These are phyloP conservation scores for Bursaphelenchus okinawaensis DNA, from an alignment of 2,888 invertebrate genomes.

Conservation along the genomic window DNA sequence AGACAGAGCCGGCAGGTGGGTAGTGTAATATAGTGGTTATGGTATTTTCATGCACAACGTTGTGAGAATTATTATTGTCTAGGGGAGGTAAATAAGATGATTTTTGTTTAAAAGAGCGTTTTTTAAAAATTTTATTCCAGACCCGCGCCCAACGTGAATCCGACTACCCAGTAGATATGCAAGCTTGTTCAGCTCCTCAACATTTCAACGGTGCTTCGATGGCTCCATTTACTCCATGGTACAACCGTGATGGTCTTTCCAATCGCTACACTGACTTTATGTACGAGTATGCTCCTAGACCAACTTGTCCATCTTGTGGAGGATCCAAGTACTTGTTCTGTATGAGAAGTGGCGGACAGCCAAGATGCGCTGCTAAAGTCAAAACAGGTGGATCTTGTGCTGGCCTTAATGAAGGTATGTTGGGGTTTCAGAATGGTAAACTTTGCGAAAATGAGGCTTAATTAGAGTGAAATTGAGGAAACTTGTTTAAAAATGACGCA, in stretches of 20 bases:
- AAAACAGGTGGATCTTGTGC: conserved; percentile 44
- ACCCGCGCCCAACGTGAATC: conserved; percentile 35
- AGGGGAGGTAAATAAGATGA: too few species aligned
- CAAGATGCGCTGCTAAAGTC: conserved; percentile 47
- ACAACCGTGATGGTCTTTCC: conserved; percentile 44
- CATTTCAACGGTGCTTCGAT: conserved; percentile 31
- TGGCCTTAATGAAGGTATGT: conserved; percentile 31
- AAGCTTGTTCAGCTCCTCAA: background rate
- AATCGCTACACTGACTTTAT: conserved; percentile 53
- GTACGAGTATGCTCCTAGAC: conserved; percentile 44
- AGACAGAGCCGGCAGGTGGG: conserved; percentile 34
- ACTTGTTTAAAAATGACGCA: background rate
- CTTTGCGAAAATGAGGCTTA: background rate
- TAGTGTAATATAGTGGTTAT: conserved; percentile 15
- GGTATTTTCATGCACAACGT: background rate
- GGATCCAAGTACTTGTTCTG: conserved; percentile 48
- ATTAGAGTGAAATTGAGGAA: too few species aligned
- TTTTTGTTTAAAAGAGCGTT: background rate
- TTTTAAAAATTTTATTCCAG: conserved; percentile 14
- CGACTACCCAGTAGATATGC: conserved; percentile 35
- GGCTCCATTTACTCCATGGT: conserved; percentile 45
- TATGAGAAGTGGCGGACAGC: conserved; percentile 39
- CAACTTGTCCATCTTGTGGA: conserved; percentile 32
- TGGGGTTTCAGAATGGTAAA: background rate
- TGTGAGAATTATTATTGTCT: background rate